Conservation (phyloP, 2,797 vertebrate species). For the Xenops minutus region DNA sequence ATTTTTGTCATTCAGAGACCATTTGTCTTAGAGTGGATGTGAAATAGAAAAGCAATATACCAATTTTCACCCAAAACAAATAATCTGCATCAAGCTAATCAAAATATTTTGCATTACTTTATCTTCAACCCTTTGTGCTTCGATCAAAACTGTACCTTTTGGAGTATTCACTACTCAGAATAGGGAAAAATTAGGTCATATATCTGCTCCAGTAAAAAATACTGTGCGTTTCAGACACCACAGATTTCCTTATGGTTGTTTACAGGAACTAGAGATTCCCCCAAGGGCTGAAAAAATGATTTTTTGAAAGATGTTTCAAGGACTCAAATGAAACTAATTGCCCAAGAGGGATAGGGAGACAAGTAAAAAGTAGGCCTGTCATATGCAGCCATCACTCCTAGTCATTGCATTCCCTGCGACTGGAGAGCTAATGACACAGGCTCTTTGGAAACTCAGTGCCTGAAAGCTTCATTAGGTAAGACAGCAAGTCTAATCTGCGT, state of each 20-base stretch:
- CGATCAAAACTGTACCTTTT: neutral
- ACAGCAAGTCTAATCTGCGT: slow-evolving; percentile 38
- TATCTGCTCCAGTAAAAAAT: neutral
- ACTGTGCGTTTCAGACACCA: neutral
- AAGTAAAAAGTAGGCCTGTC: neutral
- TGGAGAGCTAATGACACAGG: neutral
- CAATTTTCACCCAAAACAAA: neutral
- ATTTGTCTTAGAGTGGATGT: neutral
- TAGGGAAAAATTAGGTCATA: neutral
- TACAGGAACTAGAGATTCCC: neutral
- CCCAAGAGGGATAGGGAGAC: neutral
- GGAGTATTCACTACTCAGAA: neutral
- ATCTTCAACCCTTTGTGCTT: neutral
- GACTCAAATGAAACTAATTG: neutral
- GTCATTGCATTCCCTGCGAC: neutral
- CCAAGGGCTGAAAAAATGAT: neutral
- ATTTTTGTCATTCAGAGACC: neutral
- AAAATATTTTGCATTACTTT: neutral
- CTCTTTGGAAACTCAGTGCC: neutral
- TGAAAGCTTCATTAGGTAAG: slow-evolving; percentile 33
- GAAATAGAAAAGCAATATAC: neutral
- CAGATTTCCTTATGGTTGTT: neutral
- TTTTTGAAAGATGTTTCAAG: slow-evolving; percentile 1
- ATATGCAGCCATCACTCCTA: neutral
- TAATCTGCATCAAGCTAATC: neutral